These are phyloP conservation scores for Leptoteleia sp. DNA, from an alignment of 1,140 invertebrate genomes.

Conservation along the genomic window DNA sequence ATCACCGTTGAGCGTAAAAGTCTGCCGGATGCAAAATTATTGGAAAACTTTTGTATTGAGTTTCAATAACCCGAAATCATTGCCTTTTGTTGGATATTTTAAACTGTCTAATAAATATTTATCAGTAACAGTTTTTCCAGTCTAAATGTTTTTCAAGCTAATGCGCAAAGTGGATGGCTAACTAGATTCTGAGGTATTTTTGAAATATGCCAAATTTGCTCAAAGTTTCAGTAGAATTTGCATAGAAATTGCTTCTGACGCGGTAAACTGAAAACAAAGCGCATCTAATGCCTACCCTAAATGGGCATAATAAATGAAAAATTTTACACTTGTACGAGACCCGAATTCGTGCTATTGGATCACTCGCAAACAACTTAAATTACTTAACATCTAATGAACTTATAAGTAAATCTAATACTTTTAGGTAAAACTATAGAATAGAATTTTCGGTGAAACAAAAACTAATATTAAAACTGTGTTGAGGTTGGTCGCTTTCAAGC, in stretches of 20 bases:
- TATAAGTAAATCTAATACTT: too few relatives aligned
- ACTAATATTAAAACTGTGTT: too few relatives aligned
- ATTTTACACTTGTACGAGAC: too few relatives aligned
- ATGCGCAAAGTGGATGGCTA: slow-evolving; percentile 11
- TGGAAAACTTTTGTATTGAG: slow-evolving; percentile 5
- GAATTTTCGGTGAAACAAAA: too few relatives aligned
- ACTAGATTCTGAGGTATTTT: slow-evolving; percentile 14
- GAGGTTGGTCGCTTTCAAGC: too few relatives aligned
- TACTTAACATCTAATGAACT: too few relatives aligned
- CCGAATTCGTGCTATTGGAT: too few relatives aligned
- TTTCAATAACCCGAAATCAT: slow-evolving; percentile 8
- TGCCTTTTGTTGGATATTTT: slow-evolving; percentile 8
- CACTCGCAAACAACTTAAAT: too few relatives aligned
- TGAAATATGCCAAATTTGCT: not conserved
- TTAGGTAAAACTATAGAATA: too few relatives aligned
- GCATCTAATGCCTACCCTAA: too few relatives aligned
- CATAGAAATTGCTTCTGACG: too few relatives aligned
- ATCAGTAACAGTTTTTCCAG: slow-evolving; percentile 1
- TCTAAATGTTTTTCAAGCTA: slow-evolving; percentile 21
- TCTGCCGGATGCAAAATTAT: not conserved
- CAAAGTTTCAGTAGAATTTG: not conserved
- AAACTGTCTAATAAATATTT: slow-evolving; percentile 6
- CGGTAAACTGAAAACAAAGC: too few relatives aligned
- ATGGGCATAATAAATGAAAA: not conserved
- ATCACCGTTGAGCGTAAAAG: not conserved